A percentile compares a stretch with the other conserved stretches of the same genome.
Evolutionary conservation across 2,797 vertebrate genomes (phyloP).

Genomic region (Novumbra hubbsi): DNA sequence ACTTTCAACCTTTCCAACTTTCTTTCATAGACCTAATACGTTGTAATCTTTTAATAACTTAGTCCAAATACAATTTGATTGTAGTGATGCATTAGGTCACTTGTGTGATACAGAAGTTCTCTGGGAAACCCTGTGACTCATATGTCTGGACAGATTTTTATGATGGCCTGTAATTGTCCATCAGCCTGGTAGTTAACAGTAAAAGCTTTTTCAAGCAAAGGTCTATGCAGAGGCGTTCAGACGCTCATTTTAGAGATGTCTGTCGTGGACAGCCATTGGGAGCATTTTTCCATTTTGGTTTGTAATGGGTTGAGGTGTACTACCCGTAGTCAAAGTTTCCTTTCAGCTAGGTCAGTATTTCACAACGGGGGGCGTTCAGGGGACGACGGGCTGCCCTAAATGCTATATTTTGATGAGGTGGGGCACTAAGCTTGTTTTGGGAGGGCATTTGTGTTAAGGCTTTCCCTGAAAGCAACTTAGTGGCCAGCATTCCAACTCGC

Average conservation of each 20-base stretch:
- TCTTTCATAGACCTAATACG: constrained; percentile 35
- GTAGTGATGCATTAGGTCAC: constrained; percentile 46
- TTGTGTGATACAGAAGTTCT: constrained; percentile 48
- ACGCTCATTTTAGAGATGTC: constrained; percentile 46
- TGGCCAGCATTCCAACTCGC: too few species aligned
- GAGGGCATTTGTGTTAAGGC: too few species aligned
- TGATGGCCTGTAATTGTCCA: constrained; percentile 72
- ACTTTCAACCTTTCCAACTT: constrained; percentile 42
- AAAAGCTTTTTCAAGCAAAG: constrained; percentile 68
- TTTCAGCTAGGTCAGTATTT: not conserved
- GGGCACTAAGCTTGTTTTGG: too few species aligned
- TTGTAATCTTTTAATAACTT: constrained; percentile 23
- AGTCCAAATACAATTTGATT: constrained; percentile 25
- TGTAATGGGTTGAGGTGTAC: constrained; percentile 42
- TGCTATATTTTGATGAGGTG: too few species aligned
- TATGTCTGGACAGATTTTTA: constrained; percentile 63
- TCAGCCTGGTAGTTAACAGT: constrained; percentile 69
- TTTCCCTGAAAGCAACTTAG: too few species aligned
- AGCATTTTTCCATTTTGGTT: constrained; percentile 52
- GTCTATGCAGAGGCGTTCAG: constrained; percentile 60
- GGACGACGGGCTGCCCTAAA: too few species aligned
- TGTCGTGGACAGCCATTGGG: constrained; percentile 44
- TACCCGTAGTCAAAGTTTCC: constrained; percentile 1
- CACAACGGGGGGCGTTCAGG: too few species aligned
- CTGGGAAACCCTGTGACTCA: constrained; percentile 70